A percentile compares a stretch with the other conserved stretches of the same genome.
Conservation (phyloP, 2,797 vertebrate species). For the Chromis chromis region DNA sequence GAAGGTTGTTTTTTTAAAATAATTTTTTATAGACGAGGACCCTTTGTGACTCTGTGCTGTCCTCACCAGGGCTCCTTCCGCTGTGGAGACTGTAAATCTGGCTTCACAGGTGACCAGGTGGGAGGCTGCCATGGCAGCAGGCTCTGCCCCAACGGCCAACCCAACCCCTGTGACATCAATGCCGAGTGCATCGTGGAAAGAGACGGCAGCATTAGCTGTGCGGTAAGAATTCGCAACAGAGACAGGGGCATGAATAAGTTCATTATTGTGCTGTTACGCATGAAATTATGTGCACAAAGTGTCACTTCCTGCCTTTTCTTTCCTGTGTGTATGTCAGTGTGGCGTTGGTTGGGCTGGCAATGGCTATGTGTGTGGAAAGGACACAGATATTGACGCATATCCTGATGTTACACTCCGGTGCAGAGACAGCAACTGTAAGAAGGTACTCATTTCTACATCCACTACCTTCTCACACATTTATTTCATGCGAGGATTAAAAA, state of each 20-base stretch:
- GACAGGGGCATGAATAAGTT: not conserved
- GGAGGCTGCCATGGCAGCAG: conserved; percentile 87
- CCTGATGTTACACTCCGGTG: conserved; percentile 90
- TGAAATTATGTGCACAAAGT: not conserved
- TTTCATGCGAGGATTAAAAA: not conserved
- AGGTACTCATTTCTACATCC: conserved; percentile 80
- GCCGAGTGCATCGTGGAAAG: conserved; percentile 90
- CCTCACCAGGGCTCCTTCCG: conserved; percentile 90
- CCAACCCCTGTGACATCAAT: conserved; percentile 90
- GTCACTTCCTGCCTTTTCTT: not conserved
- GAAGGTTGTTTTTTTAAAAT: not conserved
- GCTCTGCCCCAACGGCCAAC: conserved; percentile 87
- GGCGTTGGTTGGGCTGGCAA: conserved; percentile 95
- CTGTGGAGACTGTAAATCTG: conserved; percentile 91
- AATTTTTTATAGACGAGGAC: not conserved
- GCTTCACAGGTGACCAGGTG: conserved; percentile 90
- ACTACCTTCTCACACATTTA: not conserved
- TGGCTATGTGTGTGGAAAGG: conserved; percentile 93
- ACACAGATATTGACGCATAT: conserved; percentile 96
- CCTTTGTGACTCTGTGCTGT: conserved; percentile 35
- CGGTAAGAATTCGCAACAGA: conserved; percentile 80
- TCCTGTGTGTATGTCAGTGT: conserved; percentile 83
- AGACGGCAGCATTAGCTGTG: conserved; percentile 89
- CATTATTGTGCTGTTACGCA: not conserved
- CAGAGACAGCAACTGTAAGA: conserved; percentile 87